A percentile compares a stretch with the other conserved stretches of the same genome.
These are phyloP conservation scores for Chaetorhynchus papuensis DNA, from an alignment of 2,113 vertebrate genomes.

Conservation along the genomic window DNA sequence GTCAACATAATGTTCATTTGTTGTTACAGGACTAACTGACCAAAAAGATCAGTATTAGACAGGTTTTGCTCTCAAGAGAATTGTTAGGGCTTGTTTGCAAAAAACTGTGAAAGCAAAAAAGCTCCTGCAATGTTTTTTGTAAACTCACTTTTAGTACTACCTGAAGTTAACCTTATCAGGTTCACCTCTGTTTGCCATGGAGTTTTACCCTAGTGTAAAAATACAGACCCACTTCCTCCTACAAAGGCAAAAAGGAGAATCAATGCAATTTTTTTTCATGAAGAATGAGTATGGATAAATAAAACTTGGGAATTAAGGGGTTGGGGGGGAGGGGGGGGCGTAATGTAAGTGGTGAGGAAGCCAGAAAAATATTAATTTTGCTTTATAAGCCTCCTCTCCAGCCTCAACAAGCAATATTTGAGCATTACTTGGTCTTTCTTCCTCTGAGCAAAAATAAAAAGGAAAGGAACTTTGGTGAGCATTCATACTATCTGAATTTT, in stretches of 20 bases:
- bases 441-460: neutral
- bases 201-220: neutral
- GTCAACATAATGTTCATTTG: conserved; percentile 42
- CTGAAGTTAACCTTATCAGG: conserved; percentile 40
- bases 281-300: neutral
- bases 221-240: neutral
- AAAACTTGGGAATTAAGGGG: neutral
- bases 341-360: neutral
- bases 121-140: conserved; percentile 25
- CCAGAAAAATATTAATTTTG: accelerated
- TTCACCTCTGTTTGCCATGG: neutral
- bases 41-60: conserved; percentile 26
- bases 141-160: conserved; percentile 48
- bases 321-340: neutral
- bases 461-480: neutral
- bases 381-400: neutral
- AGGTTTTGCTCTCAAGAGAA: conserved; percentile 23
- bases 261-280: neutral
- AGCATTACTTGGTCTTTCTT: neutral
- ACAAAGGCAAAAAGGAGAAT: neutral
- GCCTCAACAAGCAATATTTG: neutral
- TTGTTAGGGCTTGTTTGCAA: conserved; percentile 39
- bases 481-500: neutral
- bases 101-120: conserved; percentile 44
- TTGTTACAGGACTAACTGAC: conserved; percentile 32